Evolutionary conservation across 2,797 vertebrate genomes (phyloP).

Genomic region (Sebastes oblongus): DNA sequence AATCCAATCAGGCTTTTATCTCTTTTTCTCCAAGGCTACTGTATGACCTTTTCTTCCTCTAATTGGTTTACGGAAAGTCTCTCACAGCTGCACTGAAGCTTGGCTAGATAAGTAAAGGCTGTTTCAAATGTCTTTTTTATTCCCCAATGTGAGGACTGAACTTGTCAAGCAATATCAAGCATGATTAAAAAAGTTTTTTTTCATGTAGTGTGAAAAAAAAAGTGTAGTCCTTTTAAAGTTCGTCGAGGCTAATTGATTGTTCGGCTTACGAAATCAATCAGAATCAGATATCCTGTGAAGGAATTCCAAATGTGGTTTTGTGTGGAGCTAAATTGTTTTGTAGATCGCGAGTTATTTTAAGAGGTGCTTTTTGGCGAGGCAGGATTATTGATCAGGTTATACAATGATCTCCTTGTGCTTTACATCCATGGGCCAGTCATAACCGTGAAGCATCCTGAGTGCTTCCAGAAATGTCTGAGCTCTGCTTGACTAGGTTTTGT

Average conservation of each 20-base stretch:
- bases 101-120: constrained; percentile 59
- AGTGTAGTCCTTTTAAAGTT: background rate
- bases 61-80: constrained; percentile 78
- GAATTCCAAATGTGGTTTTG: background rate
- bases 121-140: constrained; percentile 47
- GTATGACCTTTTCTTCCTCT: constrained; percentile 73
- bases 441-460: background rate
- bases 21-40: constrained; percentile 58
- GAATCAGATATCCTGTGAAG: constrained; percentile 7
- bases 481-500: background rate
- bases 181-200: constrained; percentile 13
- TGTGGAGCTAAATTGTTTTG: background rate
- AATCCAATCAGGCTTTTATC: constrained; percentile 75
- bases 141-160: constrained; percentile 24
- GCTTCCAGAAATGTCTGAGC: background rate
- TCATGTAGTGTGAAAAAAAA: background rate
- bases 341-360: background rate
- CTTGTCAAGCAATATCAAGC: constrained; percentile 28
- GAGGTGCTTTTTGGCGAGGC: background rate
- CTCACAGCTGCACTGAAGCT: constrained; percentile 60
- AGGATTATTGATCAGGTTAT: background rate
- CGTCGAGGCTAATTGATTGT: constrained; percentile 32
- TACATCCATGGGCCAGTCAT: background rate
- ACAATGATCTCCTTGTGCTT: background rate
- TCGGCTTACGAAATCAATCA: background rate